Evolutionary conservation across 2,888 invertebrate species (phyloP), one percentile per base, ranked within the genome.

Genomic region (Kuschelorhynchus macadamiae): DNA sequence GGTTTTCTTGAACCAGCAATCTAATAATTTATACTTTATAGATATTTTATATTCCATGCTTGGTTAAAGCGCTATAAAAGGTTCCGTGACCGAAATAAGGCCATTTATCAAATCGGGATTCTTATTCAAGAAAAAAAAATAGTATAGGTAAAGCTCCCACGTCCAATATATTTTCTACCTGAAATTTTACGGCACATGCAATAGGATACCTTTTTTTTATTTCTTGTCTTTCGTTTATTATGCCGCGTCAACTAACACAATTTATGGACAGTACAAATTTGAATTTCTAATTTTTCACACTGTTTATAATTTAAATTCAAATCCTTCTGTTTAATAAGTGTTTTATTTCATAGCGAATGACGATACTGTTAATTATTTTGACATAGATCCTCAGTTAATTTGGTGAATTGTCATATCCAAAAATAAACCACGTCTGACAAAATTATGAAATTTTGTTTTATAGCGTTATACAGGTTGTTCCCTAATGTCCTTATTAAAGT

Each of bases 31-130:
- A 60, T 46, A 47, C 39, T 49, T 49, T 49, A 39, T 56, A 39
- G 36, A 50, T 21, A 63, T 56, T 55, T 63, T 55, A 63, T 63
- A 63, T 63, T 63, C 63, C 55, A 56, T 56, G 46, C 47, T 56
- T 56, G 63, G 47, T 36, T 63, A 73, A 75, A 65, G 71, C 62
- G 49, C 68, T 72, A 72, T 69, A 72, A 71, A 70, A 61, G 46
- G 70, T 71, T 72, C 70, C 77, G 79, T 79, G 79, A 78, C 75
- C 74, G 74, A 79, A 78, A 79, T 78, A 74, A 71, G 62, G 68
- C 71, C 77, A 77, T 78, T 78, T 75, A 75, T 78, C 79, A 78
- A 75, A 72, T 71, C 62, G 25, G 50, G 25, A 50, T 42, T 62
- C 55, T 46, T 56, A 47, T 41, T 33, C 20, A 32, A 18, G 44